Percentiles rank a stretch among this genome's conserved stretches.
phyloP scores from a whole-genome alignment of 2,113 vertebrate species.

The human region GRCh38 chr15:59914001-59914500 shows the following conservation, averaged over 20 bases:
- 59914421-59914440: neutral
- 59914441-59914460: neutral
- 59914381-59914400: neutral
- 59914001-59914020: neutral
- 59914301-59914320: neutral
- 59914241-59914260: neutral
- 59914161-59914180: neutral
- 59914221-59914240: neutral
- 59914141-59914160: neutral
- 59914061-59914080: neutral
- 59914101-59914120: neutral
- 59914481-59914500: neutral
- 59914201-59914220: neutral
- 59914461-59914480: neutral
- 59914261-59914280: conserved; percentile 1
- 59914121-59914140: neutral
- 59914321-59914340: too few relatives aligned
- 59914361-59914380: neutral
- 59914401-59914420: neutral
- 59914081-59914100: neutral
- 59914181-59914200: neutral
- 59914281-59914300: neutral
- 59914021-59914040: neutral
- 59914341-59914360: neutral
- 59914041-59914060: neutral